A percentile compares a stretch with the other conserved stretches of the same genome.
Conservation (phyloP, 2,797 vertebrate genomes). For the Emydoidea blandingii region DNA sequence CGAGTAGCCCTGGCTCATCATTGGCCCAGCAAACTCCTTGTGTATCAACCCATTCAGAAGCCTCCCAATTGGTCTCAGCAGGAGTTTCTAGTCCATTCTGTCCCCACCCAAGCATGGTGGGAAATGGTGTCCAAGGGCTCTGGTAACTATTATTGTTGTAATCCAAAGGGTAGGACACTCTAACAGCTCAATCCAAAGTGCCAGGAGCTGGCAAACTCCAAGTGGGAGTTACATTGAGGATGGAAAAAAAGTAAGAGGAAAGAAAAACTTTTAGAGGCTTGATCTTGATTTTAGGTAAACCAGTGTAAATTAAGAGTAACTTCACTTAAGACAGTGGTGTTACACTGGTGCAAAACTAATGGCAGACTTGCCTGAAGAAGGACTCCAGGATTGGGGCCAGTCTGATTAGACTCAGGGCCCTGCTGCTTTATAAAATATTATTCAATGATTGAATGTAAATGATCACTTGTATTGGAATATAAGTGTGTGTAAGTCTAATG, state of each 20-base stretch:
- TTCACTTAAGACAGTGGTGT: not conserved
- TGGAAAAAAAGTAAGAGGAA: not conserved
- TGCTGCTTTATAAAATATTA: not conserved
- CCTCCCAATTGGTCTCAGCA: too few relatives aligned
- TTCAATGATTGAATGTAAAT: not conserved
- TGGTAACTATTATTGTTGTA: too few relatives aligned
- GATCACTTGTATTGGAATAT: not conserved
- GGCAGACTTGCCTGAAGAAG: not conserved
- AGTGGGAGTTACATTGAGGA: not conserved
- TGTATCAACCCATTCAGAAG: too few relatives aligned
- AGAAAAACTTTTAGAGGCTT: not conserved
- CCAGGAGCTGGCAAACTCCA: too few relatives aligned
- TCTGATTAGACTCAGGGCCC: too few relatives aligned
- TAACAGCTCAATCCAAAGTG: too few relatives aligned
- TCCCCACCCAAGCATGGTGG: too few relatives aligned
- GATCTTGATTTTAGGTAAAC: not conserved
- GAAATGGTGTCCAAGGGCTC: too few relatives aligned
- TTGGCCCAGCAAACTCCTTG: too few relatives aligned
- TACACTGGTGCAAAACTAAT: accelerated
- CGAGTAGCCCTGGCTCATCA: too few relatives aligned
- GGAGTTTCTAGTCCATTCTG: too few relatives aligned
- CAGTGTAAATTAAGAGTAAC: not conserved
- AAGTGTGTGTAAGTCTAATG: not conserved
- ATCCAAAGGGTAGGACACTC: too few relatives aligned
- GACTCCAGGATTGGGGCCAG: not conserved